Evolutionary conservation across 1,140 invertebrate species (phyloP).

Genomic region (Neuroterus valhalla): DNA sequence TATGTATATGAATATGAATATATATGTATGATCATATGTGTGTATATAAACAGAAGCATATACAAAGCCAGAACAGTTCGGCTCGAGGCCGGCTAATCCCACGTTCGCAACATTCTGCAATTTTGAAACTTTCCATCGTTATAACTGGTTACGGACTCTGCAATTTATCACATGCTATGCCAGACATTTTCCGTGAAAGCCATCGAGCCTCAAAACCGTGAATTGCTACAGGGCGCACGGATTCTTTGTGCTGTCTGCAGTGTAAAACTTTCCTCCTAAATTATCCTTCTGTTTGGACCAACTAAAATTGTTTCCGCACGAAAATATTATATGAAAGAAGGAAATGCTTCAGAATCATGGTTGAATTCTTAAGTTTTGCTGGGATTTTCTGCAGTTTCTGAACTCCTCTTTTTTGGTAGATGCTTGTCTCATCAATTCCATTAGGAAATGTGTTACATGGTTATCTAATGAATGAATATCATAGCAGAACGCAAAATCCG

Average conservation of each 20-base stretch:
- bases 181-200: slow-evolving; percentile 48
- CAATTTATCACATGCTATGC: slow-evolving; percentile 59
- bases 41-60: slow-evolving; percentile 11
- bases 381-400: no score
- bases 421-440: no score
- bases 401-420: no score
- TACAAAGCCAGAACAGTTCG: slow-evolving; percentile 28
- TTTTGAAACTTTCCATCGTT: slow-evolving; percentile 69
- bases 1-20: neutral
- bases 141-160: slow-evolving; percentile 57
- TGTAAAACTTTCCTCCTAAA: no score
- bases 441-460: no score
- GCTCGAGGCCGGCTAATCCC: slow-evolving; percentile 63
- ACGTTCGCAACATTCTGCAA: slow-evolving; percentile 68
- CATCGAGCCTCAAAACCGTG: slow-evolving; percentile 32
- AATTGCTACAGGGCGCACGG: slow-evolving; percentile 19
- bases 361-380: no score
- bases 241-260: slow-evolving; percentile 40
- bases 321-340: no score
- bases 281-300: no score
- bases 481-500: no score
- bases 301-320: no score
- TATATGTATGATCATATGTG: slow-evolving; percentile 1
- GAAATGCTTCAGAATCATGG: no score
- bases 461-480: no score